Evolutionary conservation across 1,140 invertebrate genomes (phyloP).

Genomic region (Heliothis virescens): DNA sequence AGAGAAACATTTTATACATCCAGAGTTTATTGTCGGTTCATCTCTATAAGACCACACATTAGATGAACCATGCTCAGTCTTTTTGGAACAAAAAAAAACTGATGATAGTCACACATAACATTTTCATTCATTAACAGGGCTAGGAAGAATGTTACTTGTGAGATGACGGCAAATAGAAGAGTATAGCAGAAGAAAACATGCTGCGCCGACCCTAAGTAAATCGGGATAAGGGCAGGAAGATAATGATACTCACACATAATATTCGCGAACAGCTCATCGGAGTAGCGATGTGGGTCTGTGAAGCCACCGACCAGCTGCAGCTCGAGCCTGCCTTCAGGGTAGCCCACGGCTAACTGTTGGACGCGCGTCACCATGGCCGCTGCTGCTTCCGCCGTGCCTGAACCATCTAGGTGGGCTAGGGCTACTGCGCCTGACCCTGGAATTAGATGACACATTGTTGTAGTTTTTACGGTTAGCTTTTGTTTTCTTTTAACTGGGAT

Average conservation of each 20-base stretch:
- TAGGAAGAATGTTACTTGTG: no score
- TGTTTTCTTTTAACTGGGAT: neutral
- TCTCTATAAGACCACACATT: no score
- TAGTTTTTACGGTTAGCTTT: neutral
- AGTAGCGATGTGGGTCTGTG: slow-evolving; percentile 89
- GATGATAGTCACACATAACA: no score
- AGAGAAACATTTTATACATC: no score
- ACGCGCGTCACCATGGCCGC: slow-evolving; percentile 92
- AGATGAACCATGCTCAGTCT: no score
- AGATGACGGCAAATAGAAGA: no score
- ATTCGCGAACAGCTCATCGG: slow-evolving; percentile 95
- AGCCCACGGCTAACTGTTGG: slow-evolving; percentile 93
- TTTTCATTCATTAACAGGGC: no score
- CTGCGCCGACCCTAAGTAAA: no score
- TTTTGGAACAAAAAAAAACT: no score
- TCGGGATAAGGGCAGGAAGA: no score
- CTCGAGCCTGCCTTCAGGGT: slow-evolving; percentile 94
- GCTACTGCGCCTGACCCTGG: slow-evolving; percentile 95
- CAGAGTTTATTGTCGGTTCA: no score
- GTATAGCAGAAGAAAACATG: no score
- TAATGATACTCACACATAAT: slow-evolving; percentile 96
- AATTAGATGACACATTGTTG: slow-evolving; percentile 25
- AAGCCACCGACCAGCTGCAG: slow-evolving; percentile 96
- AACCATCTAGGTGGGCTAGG: slow-evolving; percentile 95
- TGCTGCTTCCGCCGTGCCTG: slow-evolving; percentile 93